Conservation (phyloP, 2,113 vertebrate species). For the Illadopsis cleaveri region DNA sequence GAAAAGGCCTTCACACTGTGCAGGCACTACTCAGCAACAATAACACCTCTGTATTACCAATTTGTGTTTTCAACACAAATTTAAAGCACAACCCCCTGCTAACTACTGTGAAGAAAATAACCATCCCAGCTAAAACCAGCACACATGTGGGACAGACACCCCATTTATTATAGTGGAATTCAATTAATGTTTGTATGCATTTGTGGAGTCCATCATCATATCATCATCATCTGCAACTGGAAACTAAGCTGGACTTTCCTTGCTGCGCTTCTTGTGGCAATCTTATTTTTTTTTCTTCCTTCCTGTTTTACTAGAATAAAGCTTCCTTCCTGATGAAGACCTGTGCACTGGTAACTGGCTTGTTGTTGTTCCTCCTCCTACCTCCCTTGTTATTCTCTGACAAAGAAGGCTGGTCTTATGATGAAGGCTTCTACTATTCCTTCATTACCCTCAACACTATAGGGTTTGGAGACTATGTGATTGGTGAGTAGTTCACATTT, state of each 20-base stretch:
- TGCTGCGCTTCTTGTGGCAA: background rate
- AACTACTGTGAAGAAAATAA: background rate
- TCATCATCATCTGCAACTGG: background rate
- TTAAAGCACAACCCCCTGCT: background rate
- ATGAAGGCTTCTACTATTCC: constrained; percentile 88
- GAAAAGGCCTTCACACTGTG: background rate
- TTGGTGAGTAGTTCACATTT: constrained; percentile 71
- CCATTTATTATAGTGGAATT: background rate
- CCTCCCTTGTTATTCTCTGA: constrained; percentile 83
- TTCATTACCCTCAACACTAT: constrained; percentile 94
- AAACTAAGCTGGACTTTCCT: background rate
- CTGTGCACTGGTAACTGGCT: constrained; percentile 75
- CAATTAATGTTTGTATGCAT: background rate
- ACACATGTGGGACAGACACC: background rate
- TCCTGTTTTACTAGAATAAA: constrained; percentile 61
- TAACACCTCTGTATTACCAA: background rate
- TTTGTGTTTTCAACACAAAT: background rate
- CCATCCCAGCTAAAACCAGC: background rate
- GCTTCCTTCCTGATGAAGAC: constrained; percentile 75
- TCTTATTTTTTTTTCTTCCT: too few species aligned
- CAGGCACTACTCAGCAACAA: background rate
- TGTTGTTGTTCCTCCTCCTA: constrained; percentile 82
- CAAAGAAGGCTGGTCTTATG: constrained; percentile 86
- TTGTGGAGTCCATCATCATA: background rate
- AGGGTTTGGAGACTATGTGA: constrained; percentile 91